phyloP scores from a whole-genome alignment of 2,797 vertebrate genomes.

The Anguilla obscura region DNA sequence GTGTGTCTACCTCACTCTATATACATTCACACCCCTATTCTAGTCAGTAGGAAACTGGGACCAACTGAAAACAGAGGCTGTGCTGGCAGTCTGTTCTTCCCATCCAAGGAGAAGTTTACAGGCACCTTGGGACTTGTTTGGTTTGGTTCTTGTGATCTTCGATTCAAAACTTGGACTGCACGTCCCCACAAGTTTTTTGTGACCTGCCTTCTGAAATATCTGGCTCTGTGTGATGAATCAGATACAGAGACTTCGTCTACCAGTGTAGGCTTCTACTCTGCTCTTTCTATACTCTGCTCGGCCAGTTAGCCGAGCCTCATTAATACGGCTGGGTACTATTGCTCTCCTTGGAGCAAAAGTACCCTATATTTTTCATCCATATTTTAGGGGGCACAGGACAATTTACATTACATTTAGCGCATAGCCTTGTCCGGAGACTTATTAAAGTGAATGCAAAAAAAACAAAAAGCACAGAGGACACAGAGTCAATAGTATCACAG shows the following conservation, averaged over 20 bases:
- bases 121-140: background rate
- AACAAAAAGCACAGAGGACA: background rate
- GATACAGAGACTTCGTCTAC: background rate
- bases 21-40: background rate
- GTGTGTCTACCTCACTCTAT: background rate
- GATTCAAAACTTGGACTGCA: background rate
- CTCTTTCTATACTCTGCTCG: background rate
- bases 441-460: background rate
- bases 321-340: background rate
- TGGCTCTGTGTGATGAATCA: background rate
- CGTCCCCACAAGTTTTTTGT: background rate
- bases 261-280: background rate
- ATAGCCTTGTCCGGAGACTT: background rate
- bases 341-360: background rate
- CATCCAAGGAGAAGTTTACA: background rate
- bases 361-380: background rate
- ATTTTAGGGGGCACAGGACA: background rate
- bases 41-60: background rate
- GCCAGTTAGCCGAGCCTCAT: background rate
- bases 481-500: background rate
- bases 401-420: too few species aligned
- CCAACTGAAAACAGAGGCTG: background rate
- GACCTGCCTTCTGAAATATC: background rate
- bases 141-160: background rate
- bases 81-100: background rate